Percentiles rank a stretch among this genome's conserved stretches.
Conservation (phyloP, 2,113 vertebrate genomes). For the Neotoma lepida region DNA sequence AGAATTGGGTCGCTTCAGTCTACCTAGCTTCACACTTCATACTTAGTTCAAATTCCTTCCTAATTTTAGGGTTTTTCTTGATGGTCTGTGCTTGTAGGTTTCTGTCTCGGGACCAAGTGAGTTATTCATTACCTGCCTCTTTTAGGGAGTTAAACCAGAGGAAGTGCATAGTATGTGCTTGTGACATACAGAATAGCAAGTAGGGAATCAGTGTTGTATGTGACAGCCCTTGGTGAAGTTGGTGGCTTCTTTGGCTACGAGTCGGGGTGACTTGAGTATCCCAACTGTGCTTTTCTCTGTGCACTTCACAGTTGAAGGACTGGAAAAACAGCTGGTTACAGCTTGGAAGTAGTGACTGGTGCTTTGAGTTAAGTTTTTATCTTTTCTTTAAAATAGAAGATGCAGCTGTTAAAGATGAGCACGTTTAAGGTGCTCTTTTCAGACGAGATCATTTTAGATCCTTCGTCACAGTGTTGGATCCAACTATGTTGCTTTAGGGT, state of each 20-base stretch:
- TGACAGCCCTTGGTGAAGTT: not conserved
- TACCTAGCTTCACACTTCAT: not conserved
- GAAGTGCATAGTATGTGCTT: not conserved
- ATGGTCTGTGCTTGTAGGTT: not conserved
- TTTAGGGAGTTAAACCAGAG: not conserved
- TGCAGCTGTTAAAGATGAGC: not conserved
- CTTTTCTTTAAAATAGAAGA: not conserved
- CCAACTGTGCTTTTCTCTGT: conserved; percentile 38
- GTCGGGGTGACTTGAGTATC: conserved; percentile 7
- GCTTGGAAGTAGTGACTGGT: conserved; percentile 9
- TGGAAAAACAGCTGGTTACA: conserved; percentile 45
- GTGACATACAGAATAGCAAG: not conserved
- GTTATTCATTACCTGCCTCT: not conserved
- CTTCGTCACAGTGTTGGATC: not conserved
- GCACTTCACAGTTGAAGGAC: conserved; percentile 22
- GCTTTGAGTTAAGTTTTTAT: not conserved
- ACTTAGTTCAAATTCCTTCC: not conserved
- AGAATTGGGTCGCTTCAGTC: conserved; percentile 27
- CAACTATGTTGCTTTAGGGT: conserved; percentile 22
- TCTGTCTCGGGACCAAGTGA: conserved; percentile 20
- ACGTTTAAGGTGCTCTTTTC: conserved; percentile 41
- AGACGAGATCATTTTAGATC: not conserved
- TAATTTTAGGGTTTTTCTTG: conserved; percentile 18
- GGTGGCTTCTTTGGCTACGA: not conserved
- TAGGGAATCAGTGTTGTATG: not conserved